These are phyloP conservation scores for Sphinx pinastri DNA, from an alignment of 2,888 invertebrate genomes.

Conservation along the genomic window DNA sequence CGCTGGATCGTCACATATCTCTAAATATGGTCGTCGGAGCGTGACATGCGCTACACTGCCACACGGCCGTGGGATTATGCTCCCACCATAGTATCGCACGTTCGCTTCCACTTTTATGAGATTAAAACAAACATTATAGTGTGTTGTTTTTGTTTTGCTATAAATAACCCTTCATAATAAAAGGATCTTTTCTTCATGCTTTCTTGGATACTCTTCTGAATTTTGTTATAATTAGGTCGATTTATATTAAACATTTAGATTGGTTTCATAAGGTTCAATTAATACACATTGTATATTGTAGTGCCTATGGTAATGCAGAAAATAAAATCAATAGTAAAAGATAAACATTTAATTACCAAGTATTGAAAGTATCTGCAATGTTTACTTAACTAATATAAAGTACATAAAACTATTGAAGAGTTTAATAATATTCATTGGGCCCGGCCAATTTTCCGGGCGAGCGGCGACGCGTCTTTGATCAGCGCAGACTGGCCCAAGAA, in stretches of 20 bases:
- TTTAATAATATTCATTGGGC: slow-evolving; percentile 84
- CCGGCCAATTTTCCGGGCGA: slow-evolving; percentile 81
- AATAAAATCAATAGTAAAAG: neutral
- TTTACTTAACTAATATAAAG: slow-evolving; percentile 70
- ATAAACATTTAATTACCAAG: slow-evolving; percentile 16
- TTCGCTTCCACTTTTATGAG: slow-evolving; percentile 28
- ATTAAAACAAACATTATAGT: slow-evolving; percentile 36
- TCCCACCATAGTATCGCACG: slow-evolving; percentile 11
- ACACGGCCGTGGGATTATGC: slow-evolving; percentile 31
- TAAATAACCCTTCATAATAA: slow-evolving; percentile 29
- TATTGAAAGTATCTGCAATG: slow-evolving; percentile 35
- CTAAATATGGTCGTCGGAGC: slow-evolving; percentile 80
- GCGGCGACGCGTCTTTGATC: slow-evolving; percentile 80
- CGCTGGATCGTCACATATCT: slow-evolving; percentile 83
- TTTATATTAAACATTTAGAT: too few species aligned
- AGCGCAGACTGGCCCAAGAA: slow-evolving; percentile 63
- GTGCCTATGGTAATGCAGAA: too few species aligned
- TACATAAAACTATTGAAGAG: slow-evolving; percentile 79
- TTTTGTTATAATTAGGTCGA: neutral
- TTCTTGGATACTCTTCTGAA: neutral
- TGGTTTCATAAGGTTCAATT: neutral
- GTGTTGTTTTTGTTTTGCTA: slow-evolving; percentile 33
- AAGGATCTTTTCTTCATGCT: neutral
- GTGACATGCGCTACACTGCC: slow-evolving; percentile 63
- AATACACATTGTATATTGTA: too few species aligned